Evolutionary conservation across 2,797 vertebrate species (phyloP), one percentile per base, ranked within the genome.

Genomic region (Amblyopsis hoosieri): DNA sequence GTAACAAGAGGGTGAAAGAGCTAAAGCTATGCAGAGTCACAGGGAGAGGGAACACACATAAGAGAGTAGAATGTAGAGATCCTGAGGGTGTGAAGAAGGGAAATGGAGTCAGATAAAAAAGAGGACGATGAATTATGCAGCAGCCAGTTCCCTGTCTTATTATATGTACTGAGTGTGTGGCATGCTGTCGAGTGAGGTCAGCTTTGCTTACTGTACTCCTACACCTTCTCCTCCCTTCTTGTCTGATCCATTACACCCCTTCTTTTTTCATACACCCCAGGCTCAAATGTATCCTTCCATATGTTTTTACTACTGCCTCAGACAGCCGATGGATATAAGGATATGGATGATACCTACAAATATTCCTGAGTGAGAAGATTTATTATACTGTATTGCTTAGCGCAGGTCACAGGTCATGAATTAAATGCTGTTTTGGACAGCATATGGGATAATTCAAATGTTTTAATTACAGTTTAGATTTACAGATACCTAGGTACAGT

Each of bases 121-220:
- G 59, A 74, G 58, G 55, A 72, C 69, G 72, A 51, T 91, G 74
- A 92, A 91, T 90, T 84, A 91, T 92, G 86, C 85, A 92, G 76
- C 15, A 84, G 78, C 74, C 64, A n/a, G 59, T 69, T 79, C 83
- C 71, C 72, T 68, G 69, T 67, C 68, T 69, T 69, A 42, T 59
- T 78, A 57, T 62, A 73, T 71, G 23, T 4, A 29, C 23, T 29
- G 23, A 4, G 67, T 64, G 71, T 67, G 72, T 56, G 55, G 67
- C 45, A 58, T 74, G 73, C 66, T 72, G 76, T 75, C 74, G 78
- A 33, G 61, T 67, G 50, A 82, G 81, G 76, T 84, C 72, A 74
- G 60, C 52, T 74, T 75, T 67, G 48, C 62, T 29, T 67, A 58
- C 63, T 69, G 60, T 70, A 70, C 46, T 64, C 51, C 29, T 60